These are phyloP conservation scores for Chionodraco myersi DNA, from an alignment of 2,113 vertebrate species.

Conservation along the genomic window DNA sequence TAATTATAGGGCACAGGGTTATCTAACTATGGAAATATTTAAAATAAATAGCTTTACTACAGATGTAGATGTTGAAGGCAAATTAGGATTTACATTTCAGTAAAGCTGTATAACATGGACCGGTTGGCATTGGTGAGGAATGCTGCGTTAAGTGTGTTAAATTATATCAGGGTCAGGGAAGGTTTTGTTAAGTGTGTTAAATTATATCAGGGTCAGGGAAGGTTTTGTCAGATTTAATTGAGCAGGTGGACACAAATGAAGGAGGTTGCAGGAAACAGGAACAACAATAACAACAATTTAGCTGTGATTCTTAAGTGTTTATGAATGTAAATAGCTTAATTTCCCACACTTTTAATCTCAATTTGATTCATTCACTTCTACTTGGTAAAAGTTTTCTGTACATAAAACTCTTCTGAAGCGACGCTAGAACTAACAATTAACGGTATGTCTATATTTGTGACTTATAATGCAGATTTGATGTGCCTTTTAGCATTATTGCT, in stretches of 20 bases:
- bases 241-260: too few relatives aligned
- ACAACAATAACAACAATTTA: neutral
- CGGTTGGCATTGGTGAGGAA: neutral
- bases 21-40: conserved; percentile 20
- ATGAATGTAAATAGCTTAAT: neutral
- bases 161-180: neutral
- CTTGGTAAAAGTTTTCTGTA: neutral
- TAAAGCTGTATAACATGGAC: neutral
- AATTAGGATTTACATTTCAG: neutral
- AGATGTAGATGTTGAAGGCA: neutral
- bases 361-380: neutral
- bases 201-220: neutral
- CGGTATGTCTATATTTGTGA: neutral
- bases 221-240: neutral
- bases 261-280: too few relatives aligned
- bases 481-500: neutral
- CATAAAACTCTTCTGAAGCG: neutral
- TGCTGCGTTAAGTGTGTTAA: neutral
- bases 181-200: neutral
- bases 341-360: neutral
- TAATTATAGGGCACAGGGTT: neutral
- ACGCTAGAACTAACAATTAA: neutral
- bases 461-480: neutral
- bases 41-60: neutral
- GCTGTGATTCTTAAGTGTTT: neutral